Evolutionary conservation across 2,797 vertebrate species (phyloP).

Genomic region (Pantherophis alleghaniensis): DNA sequence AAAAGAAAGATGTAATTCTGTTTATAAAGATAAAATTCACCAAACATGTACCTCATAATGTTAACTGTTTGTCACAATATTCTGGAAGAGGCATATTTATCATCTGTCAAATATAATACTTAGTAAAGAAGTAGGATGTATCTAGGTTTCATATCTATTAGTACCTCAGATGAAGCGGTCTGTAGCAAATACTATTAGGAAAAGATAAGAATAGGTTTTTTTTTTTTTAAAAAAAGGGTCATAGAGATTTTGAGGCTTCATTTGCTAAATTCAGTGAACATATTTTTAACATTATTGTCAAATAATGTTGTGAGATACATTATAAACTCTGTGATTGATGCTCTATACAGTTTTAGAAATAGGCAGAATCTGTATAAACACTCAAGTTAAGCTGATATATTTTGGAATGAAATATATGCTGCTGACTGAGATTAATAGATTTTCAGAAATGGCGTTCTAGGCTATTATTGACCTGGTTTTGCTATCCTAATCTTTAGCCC

Average conservation of each 20-base stretch:
- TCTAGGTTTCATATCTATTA: conserved; percentile 46
- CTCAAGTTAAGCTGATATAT: not conserved
- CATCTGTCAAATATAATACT: conserved; percentile 44
- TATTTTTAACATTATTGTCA: conserved; percentile 38
- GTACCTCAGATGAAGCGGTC: conserved; percentile 22
- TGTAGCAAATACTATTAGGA: conserved; percentile 48
- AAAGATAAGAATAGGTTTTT: conserved; percentile 54
- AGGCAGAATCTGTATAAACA: not conserved
- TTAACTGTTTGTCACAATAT: conserved; percentile 52
- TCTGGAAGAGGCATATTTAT: conserved; percentile 52
- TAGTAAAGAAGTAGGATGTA: conserved; percentile 37
- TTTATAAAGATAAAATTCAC: conserved; percentile 57
- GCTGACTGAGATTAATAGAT: not conserved
- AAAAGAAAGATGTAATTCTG: conserved; percentile 46
- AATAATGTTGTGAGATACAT: conserved; percentile 42
- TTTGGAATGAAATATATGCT: not conserved
- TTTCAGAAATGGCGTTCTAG: not conserved
- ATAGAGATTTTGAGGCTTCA: conserved; percentile 1
- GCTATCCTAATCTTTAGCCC: not conserved
- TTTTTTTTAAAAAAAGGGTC: conserved; percentile 31
- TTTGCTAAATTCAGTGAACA: conserved; percentile 38
- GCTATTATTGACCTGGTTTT: too few species aligned
- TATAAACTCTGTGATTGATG: conserved; percentile 40
- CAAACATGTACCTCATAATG: conserved; percentile 47
- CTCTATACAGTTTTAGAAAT: conserved; percentile 52